A percentile compares a stretch with the other conserved stretches of the same genome.
These are phyloP conservation scores for Scaptomyza flava DNA, from an alignment of 2,888 invertebrate genomes.

Conservation along the genomic window DNA sequence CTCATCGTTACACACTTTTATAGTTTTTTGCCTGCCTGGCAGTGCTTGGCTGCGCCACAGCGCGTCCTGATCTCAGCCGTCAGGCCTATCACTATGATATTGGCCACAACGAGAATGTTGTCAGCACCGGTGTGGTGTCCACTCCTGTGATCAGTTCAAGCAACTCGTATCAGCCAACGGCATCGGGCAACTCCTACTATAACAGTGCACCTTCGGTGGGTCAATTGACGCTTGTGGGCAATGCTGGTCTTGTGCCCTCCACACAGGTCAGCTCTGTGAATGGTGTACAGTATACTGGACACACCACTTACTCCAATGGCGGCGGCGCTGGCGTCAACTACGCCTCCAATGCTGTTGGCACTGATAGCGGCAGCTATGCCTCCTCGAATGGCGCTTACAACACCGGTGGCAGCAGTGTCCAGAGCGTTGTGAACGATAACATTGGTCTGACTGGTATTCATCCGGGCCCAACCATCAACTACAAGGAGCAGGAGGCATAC, in stretches of 20 bases:
- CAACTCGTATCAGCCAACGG: slow-evolving; percentile 68
- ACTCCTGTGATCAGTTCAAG: slow-evolving; percentile 45
- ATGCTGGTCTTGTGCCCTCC: slow-evolving; percentile 36
- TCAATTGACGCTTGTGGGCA: slow-evolving; percentile 40
- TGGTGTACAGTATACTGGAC: slow-evolving; percentile 20
- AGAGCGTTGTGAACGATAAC: slow-evolving; percentile 34
- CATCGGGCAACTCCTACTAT: slow-evolving; percentile 69
- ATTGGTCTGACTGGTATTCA: slow-evolving; percentile 54
- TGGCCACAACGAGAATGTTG: slow-evolving; percentile 54
- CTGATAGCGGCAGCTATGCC: slow-evolving; percentile 30
- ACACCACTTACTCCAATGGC: slow-evolving; percentile 25
- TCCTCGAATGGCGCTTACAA: slow-evolving; percentile 1
- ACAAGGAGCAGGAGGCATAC: slow-evolving; percentile 66
- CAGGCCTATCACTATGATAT: slow-evolving; percentile 76
- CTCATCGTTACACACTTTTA: not conserved
- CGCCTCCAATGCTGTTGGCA: slow-evolving; percentile 11
- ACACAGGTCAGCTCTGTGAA: slow-evolving; percentile 12
- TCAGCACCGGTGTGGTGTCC: slow-evolving; percentile 46
- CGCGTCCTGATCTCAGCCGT: slow-evolving; percentile 80
- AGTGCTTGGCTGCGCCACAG: slow-evolving; percentile 56
- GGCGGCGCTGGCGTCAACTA: slow-evolving; percentile 36
- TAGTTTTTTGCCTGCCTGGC: slow-evolving; percentile 74
- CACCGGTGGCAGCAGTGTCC: not conserved
- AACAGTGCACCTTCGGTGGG: slow-evolving; percentile 57
- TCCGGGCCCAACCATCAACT: slow-evolving; percentile 63